A percentile compares a stretch with the other conserved stretches of the same genome.
These are phyloP conservation scores for Diachrysia chrysitis DNA, from an alignment of 2,888 invertebrate genomes.

Conservation along the genomic window DNA sequence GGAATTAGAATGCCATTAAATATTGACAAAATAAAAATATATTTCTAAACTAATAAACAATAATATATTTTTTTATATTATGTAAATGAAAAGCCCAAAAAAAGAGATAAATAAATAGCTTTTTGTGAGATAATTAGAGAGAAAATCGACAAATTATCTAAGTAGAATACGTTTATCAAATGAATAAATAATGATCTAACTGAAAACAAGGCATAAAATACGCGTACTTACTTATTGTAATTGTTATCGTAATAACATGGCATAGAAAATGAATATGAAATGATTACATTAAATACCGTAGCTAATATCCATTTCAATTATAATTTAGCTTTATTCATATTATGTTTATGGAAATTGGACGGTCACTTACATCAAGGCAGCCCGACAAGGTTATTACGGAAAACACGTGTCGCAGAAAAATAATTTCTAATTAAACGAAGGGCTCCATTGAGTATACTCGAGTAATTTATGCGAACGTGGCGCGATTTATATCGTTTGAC, in stretches of 20 bases:
- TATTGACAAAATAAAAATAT: not conserved
- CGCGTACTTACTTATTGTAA: not conserved
- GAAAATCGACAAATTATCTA: too few species aligned
- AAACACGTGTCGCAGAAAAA: constrained; percentile 16
- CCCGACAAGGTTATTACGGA: constrained; percentile 17
- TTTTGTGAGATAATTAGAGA: too few species aligned
- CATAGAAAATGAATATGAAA: constrained; percentile 1
- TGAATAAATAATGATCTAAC: not conserved
- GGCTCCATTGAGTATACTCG: constrained; percentile 32
- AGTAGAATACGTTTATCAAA: not conserved
- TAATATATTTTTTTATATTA: too few species aligned
- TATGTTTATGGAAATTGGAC: constrained; percentile 38
- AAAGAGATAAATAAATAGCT: too few species aligned
- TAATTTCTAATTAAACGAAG: constrained; percentile 28
- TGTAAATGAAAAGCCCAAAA: too few species aligned
- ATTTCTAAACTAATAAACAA: too few species aligned
- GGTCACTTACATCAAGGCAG: constrained; percentile 31
- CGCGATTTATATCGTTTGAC: constrained; percentile 73
- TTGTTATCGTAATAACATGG: not conserved
- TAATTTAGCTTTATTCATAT: constrained; percentile 6
- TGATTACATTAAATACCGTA: constrained; percentile 5
- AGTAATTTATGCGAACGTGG: constrained; percentile 52
- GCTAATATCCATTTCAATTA: constrained; percentile 6
- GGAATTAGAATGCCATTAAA: not conserved
- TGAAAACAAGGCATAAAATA: not conserved